Evolutionary conservation across 2,113 vertebrate species (phyloP), one percentile per base, ranked within the genome.

Genomic region (Phoxinus phoxinus): DNA sequence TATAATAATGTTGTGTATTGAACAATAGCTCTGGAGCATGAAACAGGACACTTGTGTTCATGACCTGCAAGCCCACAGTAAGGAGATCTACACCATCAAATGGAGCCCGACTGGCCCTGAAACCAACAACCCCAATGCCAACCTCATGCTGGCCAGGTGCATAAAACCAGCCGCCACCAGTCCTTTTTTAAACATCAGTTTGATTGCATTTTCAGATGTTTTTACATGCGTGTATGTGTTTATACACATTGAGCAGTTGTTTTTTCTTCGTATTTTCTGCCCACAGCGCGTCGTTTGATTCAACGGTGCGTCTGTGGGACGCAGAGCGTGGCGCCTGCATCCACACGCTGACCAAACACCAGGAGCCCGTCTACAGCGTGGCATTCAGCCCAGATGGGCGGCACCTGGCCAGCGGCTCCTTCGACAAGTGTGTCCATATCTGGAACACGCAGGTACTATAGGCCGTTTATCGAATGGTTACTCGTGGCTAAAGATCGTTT

Each of bases 41-140:
- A 99, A 99, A 88, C 98, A 99, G 94, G 98, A 99, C 91, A 94
- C 92, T 83, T 99, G 98, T 93, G 97, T 99, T 90, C 98, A 99
- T 83, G 98, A 99, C 94, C 95, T 99, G 90, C 98, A 99, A 95
- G 98, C 98, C 90, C 98, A 99, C 94, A 99, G 96, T 94, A 99
- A 99, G 95, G 98, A 99, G 95, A 99, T 99, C 93, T 99, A 99
- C 95, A 99, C 98, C 93, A 99, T 99, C 92, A 99, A 99, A 90
- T 99, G 98, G 98, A 99, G 98, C 93, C 98, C 98, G 71, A 99
- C 97, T 63, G 98, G 98, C 67, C 97, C 98, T 85, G 97, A 97
- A 93, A 98, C 98, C 95, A 99, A 95, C 94, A 99, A 99, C 89
- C 98, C 98, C 90, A 99, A 97, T 51, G 97, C 97, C 94, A 98